Percentiles rank a stretch among this genome's conserved stretches.
Conservation (phyloP, 2,797 vertebrate species). For the Galagoides demidoff region DNA sequence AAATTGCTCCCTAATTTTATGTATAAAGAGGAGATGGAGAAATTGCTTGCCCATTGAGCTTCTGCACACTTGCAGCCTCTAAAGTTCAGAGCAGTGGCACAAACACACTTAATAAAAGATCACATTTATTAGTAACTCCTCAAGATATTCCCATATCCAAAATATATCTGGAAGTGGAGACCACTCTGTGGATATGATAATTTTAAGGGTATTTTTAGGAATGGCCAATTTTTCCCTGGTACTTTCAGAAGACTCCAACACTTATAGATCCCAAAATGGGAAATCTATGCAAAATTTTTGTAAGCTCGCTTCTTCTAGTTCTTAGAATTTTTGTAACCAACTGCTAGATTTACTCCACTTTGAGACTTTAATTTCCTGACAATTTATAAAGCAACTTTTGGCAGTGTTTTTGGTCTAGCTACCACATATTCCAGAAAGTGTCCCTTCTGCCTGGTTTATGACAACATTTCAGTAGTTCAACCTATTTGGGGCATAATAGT, state of each 20-base stretch:
- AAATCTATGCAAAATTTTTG: conserved; percentile 36
- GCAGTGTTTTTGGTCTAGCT: background rate
- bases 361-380: conserved; percentile 57
- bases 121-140: background rate
- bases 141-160: background rate
- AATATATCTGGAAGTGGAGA: background rate
- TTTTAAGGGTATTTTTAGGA: background rate
- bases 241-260: conserved; percentile 12
- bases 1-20: conserved; percentile 59
- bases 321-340: conserved; percentile 33
- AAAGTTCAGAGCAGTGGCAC: background rate
- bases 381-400: conserved; percentile 24
- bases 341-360: background rate
- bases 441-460: conserved; percentile 18
- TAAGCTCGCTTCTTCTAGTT: conserved; percentile 21
- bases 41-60: background rate
- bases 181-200: background rate
- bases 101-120: background rate
- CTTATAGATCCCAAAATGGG: background rate
- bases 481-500: conserved; percentile 20
- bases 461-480: conserved; percentile 61
- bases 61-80: background rate
- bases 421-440: background rate
- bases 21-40: background rate
- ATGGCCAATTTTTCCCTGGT: background rate